Percentiles rank a stretch among this genome's conserved stretches.
These are phyloP conservation scores for Atherinomorus stipes DNA, from an alignment of 2,113 vertebrate species.

Conservation along the genomic window DNA sequence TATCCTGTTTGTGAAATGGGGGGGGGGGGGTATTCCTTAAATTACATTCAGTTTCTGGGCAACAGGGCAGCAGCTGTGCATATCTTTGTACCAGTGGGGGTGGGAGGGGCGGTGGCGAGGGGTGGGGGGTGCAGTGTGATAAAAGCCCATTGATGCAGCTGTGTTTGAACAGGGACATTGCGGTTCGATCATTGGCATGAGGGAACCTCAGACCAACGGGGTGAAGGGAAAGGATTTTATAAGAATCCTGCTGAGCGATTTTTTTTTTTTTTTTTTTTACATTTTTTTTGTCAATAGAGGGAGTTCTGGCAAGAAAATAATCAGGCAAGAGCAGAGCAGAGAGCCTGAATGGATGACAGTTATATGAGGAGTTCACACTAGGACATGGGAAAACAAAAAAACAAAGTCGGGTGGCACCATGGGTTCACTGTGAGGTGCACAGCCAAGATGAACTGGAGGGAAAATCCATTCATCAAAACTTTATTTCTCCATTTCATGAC, in stretches of 20 bases:
- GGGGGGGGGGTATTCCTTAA: constrained; percentile 66
- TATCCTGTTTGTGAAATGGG: constrained; percentile 66
- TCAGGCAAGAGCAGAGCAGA: background rate
- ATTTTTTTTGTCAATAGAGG: constrained; percentile 7
- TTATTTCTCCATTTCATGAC: background rate
- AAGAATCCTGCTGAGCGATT: constrained; percentile 29
- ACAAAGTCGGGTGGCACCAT: background rate
- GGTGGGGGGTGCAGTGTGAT: constrained; percentile 43
- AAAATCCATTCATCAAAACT: background rate
- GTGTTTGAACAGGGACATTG: constrained; percentile 80
- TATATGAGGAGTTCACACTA: constrained; percentile 17
- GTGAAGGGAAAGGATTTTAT: constrained; percentile 26
- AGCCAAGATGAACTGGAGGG: constrained; percentile 4
- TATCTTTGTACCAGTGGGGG: constrained; percentile 72
- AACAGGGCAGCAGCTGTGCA: constrained; percentile 83
- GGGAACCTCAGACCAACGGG: constrained; percentile 28
- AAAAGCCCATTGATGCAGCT: constrained; percentile 78
- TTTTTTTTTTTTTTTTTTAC: background rate
- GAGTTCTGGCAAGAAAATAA: background rate
- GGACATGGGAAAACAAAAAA: background rate
- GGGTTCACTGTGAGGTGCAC: background rate
- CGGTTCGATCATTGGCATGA: constrained; percentile 65
- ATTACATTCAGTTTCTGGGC: constrained; percentile 82
- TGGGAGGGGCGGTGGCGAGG: constrained; percentile 13
- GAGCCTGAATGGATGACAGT: constrained; percentile 19